These are phyloP conservation scores for Gonatopus flavifemur DNA, from an alignment of 1,140 invertebrate species.

Conservation along the genomic window DNA sequence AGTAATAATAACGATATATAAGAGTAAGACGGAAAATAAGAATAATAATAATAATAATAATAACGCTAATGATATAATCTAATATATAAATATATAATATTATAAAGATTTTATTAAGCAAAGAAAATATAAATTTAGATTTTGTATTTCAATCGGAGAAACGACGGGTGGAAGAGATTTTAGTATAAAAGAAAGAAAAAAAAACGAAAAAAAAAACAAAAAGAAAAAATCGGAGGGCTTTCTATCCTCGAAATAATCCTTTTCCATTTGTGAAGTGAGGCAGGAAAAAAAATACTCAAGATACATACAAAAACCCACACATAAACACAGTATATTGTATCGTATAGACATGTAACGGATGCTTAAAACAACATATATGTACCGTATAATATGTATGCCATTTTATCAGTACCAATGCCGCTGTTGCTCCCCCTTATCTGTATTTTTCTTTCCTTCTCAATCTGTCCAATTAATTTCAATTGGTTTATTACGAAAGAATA, in stretches of 20 bases:
- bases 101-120: slow-evolving; percentile 12
- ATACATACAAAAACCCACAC: slow-evolving; percentile 22
- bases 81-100: slow-evolving; percentile 38
- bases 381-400: slow-evolving; percentile 17
- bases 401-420: slow-evolving; percentile 16
- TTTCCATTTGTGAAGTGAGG: slow-evolving; percentile 14
- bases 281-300: neutral
- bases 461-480: slow-evolving; percentile 33
- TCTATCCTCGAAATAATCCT: slow-evolving; percentile 22
- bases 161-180: slow-evolving; percentile 30
- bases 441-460: slow-evolving; percentile 19
- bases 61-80: slow-evolving; percentile 19
- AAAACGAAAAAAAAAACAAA: slow-evolving; percentile 15
- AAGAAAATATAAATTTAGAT: slow-evolving; percentile 50
- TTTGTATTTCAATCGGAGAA: slow-evolving; percentile 47
- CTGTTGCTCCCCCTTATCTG: slow-evolving; percentile 18
- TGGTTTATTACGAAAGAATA: slow-evolving; percentile 20
- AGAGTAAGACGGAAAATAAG: too few species aligned
- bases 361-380: slow-evolving; percentile 30
- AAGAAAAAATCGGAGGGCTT: slow-evolving; percentile 11
- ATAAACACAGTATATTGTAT: slow-evolving; percentile 32
- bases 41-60: slow-evolving; percentile 30
- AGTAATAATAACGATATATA: too few species aligned
- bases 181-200: slow-evolving; percentile 13
- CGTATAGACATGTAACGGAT: slow-evolving; percentile 4